Evolutionary conservation across 2,113 vertebrate species (phyloP).

Genomic region (Serinus canaria): DNA sequence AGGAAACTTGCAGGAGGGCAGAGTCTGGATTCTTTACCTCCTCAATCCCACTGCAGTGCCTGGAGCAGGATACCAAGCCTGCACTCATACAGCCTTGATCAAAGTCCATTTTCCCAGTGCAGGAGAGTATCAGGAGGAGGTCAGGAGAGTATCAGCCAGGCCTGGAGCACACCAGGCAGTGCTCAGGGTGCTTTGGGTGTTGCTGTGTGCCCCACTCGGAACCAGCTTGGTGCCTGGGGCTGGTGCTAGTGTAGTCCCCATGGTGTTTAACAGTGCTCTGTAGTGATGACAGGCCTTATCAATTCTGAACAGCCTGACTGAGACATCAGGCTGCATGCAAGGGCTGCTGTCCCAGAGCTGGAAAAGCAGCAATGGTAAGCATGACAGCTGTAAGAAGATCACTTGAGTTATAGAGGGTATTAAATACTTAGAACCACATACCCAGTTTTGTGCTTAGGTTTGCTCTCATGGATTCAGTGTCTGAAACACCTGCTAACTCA

Average conservation of each 20-base stretch:
- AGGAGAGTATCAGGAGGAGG: background rate
- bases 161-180: background rate
- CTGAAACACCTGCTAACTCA: background rate
- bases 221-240: fast-evolving
- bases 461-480: background rate
- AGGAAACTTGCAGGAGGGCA: background rate
- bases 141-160: background rate
- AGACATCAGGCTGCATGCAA: background rate
- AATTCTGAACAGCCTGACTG: background rate
- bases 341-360: background rate
- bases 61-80: background rate
- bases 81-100: background rate
- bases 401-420: background rate
- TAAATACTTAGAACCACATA: background rate
- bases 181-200: background rate
- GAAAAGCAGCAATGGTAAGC: background rate
- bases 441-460: background rate
- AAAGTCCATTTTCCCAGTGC: background rate
- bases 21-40: background rate
- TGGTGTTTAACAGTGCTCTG: background rate
- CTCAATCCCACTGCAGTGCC: background rate
- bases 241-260: background rate
- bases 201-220: background rate
- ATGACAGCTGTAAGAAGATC: constrained; percentile 2
- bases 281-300: background rate